Base-by-base conservation (phyloP, 2,113 vertebrate species). In the Menidia beryllina region DNA sequence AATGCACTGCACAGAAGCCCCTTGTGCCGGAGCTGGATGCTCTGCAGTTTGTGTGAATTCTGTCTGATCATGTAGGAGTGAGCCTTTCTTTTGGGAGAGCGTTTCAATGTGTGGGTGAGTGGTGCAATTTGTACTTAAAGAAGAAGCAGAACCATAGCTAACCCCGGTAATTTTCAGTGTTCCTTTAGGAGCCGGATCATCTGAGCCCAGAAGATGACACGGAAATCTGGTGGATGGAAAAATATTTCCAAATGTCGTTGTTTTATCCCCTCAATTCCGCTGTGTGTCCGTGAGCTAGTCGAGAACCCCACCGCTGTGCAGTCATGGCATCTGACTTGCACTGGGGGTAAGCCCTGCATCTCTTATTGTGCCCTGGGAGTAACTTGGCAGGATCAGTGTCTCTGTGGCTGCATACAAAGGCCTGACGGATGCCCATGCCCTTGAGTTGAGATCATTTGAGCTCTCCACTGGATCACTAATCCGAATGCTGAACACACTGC, bases 371-470 rank as follows among this genome's bases (percentile, higher is more conserved):
- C 78, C 84, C 77, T 83, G 85, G 81, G 85, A 91, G 84, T 69
- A 64, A 81, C 72, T 87, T 85, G 86, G 80, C 78, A 79, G 82
- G 86, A 89, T 89, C 84, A 78, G 70, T 83, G 87, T 87, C 84
- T 90, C 85, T 83, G 77, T 84, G 75, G 81, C 79, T 86, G 81
- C 88, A 83, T 77, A 76, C 75, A 86, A 81, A 83, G 60, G 82
- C 72, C 81, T 75, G 65, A 27, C 77, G 69, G 87, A 85, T 14
- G 70, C 81, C 49, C 13, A 21, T 84, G 88, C 81, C 89, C 89
- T 91, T 89, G 86, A 88, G 86, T 69, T 17, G 72, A 79, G 84
- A 89, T 91, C 88, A 85, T 86, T 74, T 73, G 70, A 88, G 79
- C 77, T 71, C 76, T 82, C 70, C 69, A 62, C 84, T 75, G 66